phyloP scores from a whole-genome alignment of 2,888 invertebrate species.

The Chelonus formosanus region DNA sequence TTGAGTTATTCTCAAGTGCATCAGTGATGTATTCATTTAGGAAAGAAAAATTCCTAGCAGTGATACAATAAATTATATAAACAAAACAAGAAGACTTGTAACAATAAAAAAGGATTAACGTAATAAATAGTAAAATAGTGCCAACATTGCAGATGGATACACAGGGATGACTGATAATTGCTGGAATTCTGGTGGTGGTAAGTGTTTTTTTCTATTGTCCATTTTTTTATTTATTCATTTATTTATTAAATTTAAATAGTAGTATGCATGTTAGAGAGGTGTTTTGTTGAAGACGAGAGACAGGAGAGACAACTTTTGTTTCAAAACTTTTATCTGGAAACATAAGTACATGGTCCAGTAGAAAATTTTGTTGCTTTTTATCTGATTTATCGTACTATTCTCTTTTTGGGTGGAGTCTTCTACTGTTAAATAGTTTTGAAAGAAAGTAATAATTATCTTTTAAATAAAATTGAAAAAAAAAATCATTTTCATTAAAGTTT shows the following conservation, averaged over 20 bases:
- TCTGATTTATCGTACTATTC: background rate
- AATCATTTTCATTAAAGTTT: background rate
- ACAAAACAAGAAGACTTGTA: conserved; percentile 7
- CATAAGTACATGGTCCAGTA: conserved; percentile 21
- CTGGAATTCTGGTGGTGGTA: conserved; percentile 81
- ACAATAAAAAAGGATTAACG: conserved; percentile 9
- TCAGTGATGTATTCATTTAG: conserved; percentile 46
- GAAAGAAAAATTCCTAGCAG: conserved; percentile 48
- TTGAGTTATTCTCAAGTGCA: conserved; percentile 40
- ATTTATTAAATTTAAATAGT: background rate
- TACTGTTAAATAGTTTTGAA: background rate
- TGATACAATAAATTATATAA: conserved; percentile 48
- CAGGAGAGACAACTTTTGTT: conserved; percentile 20
- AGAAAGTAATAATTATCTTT: background rate
- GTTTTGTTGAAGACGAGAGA: conserved; percentile 14
- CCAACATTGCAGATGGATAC: conserved; percentile 62
- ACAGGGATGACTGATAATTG: conserved; percentile 84
- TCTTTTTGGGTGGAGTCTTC: conserved; percentile 2
- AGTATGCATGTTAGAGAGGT: background rate
- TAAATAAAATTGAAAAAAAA: background rate
- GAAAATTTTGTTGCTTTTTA: background rate
- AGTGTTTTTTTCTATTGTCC: conserved; percentile 55
- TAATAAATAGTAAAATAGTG: conserved; percentile 47
- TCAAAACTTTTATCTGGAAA: conserved; percentile 21
- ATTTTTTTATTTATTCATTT: conserved; percentile 3